Conservation (phyloP, 2,797 vertebrate genomes). For the Falco novaeseelandiae region DNA sequence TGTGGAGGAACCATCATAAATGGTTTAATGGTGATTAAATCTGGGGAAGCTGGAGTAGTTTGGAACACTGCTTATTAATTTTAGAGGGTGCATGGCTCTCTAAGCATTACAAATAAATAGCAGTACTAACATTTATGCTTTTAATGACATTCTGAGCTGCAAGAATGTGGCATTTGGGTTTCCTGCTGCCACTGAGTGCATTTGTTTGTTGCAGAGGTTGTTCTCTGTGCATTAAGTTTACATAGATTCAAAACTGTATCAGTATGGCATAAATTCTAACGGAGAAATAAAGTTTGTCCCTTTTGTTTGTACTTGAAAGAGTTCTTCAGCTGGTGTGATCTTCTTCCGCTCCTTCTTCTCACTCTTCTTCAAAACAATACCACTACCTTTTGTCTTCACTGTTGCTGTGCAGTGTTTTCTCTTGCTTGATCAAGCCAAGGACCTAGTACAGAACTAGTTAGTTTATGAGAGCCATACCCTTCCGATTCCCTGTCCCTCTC, state of each 20-base stretch:
- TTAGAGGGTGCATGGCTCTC: constrained; percentile 22
- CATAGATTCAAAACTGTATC: background rate
- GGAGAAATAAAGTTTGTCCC: background rate
- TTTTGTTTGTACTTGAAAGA: background rate
- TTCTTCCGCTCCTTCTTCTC: background rate
- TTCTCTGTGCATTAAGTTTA: background rate
- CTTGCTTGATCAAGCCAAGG: background rate
- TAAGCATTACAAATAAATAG: constrained; percentile 39
- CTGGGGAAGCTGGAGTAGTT: constrained; percentile 41
- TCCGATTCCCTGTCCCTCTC: background rate
- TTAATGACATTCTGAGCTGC: background rate
- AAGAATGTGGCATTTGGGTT: background rate
- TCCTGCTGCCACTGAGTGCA: background rate
- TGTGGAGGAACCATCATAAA: constrained; percentile 53
- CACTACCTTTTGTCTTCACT: background rate
- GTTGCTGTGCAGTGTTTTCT: background rate
- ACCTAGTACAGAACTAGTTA: background rate
- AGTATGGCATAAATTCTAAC: background rate
- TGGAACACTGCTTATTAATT: constrained; percentile 59
- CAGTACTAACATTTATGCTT: background rate
- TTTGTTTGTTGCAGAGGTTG: background rate
- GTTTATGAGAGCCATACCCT: background rate
- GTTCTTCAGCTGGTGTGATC: background rate
- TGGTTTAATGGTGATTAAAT: constrained; percentile 69
- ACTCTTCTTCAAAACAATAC: background rate